Evolutionary conservation across 2,888 invertebrate species (phyloP).

Genomic region (Sphinx pinastri): DNA sequence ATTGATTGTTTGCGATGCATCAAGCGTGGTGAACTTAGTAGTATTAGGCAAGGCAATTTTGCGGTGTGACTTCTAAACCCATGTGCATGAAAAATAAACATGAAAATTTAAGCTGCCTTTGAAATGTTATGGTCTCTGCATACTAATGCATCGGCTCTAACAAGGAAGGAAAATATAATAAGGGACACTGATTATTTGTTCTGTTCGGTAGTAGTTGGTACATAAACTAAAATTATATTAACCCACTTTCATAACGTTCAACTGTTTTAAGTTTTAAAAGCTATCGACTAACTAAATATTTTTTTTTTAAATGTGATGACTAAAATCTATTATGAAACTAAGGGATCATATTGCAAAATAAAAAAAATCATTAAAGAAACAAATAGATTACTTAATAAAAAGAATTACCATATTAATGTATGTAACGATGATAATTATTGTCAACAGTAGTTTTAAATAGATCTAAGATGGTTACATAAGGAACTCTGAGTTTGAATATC

Average conservation of each 20-base stretch:
- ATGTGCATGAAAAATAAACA: background rate
- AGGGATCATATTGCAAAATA: no score
- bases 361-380: no score
- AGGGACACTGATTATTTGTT: no score
- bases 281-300: no score
- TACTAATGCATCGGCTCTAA: no score
- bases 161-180: no score
- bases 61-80: background rate
- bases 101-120: background rate
- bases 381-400: background rate
- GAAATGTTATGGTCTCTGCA: background rate
- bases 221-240: no score
- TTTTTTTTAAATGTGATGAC: no score
- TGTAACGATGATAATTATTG: background rate
- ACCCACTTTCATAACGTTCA: no score
- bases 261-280: no score
- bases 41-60: background rate
- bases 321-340: no score
- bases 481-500: background rate
- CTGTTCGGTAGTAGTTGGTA: no score
- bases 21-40: background rate
- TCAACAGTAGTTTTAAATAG: background rate
- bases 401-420: background rate
- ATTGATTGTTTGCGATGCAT: constrained; percentile 3
- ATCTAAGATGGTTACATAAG: background rate